Base-by-base conservation (phyloP, 2,797 vertebrate genomes). In the Trematomus bernacchii region DNA sequence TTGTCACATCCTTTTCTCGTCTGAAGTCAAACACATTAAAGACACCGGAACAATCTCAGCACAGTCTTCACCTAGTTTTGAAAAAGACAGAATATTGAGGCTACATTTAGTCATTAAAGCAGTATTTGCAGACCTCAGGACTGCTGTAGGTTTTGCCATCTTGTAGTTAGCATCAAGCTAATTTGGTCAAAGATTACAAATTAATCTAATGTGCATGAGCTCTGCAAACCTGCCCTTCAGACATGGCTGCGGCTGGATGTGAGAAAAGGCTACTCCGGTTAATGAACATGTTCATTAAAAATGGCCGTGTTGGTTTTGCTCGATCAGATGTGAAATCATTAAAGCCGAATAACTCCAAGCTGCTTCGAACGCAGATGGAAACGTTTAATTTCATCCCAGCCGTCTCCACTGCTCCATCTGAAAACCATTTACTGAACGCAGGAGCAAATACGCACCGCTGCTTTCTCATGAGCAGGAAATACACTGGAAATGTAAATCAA, bases 281-380 rank as follows among this genome's bases (percentile, higher is more conserved):
- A 76, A 80, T 78, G 66, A 76, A 69, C 69, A 80, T 76, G 79
- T 50, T 77, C 67, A 80, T 82, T 84, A 78, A 70, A 83, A 71
- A 61, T 11, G 30, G 11, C 44, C 63, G 11, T 67, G 75, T 77
- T 82, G 80, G 77, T 67, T 68, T 83, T 6, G 7, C 66, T 78
- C 54, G 48, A 73, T 85, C 70, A 75, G 73, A 66, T 77, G 58
- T 80, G 64, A 68, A 77, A 30, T 81, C 59, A 70, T 81, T 79
- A 66, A 73, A 75, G 51, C n/a, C 58, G 37, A 76, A 73, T 70
- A 73, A 80, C 33, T 76, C 72, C 30, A 30, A 75, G 59, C 33
- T 47, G 53, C 64, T 82, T 60, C 67, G 51, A 66, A 79, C 52
- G 48, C 60, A 73, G 62, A 48, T 30, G 30, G 66, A 79, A 68